These are phyloP conservation scores for Formica selysi DNA, from an alignment of 1,140 invertebrate genomes.

Conservation along the genomic window DNA sequence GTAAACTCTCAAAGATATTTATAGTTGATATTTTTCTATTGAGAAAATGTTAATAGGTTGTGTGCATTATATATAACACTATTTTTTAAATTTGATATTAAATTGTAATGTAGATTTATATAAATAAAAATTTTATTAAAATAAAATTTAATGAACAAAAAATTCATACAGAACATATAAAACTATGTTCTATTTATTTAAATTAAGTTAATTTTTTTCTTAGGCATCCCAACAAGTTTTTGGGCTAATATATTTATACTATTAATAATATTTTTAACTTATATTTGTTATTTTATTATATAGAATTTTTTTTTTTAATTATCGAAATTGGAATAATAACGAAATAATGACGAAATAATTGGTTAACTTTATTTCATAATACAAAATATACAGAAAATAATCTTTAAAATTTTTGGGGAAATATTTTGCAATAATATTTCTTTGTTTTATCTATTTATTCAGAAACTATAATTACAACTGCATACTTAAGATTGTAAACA, in stretches of 20 bases:
- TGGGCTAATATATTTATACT: no score
- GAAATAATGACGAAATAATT: background rate
- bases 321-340: background rate
- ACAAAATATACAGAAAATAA: background rate
- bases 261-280: no score
- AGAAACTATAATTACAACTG: background rate
- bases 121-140: background rate
- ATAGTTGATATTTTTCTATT: background rate
- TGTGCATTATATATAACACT: background rate
- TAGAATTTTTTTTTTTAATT: background rate
- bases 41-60: background rate
- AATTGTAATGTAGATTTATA: background rate
- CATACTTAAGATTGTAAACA: background rate
- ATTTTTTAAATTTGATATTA: background rate
- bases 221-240: no score
- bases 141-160: background rate
- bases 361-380: background rate
- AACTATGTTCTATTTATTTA: no score
- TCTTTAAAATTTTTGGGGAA: background rate
- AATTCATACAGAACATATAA: no score
- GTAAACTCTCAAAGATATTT: background rate
- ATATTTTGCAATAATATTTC: background rate
- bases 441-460: background rate
- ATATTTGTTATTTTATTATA: no score
- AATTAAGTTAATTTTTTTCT: no score